Conservation (phyloP, 1,140 invertebrate genomes). For the Drosophila willistoni region DNA sequence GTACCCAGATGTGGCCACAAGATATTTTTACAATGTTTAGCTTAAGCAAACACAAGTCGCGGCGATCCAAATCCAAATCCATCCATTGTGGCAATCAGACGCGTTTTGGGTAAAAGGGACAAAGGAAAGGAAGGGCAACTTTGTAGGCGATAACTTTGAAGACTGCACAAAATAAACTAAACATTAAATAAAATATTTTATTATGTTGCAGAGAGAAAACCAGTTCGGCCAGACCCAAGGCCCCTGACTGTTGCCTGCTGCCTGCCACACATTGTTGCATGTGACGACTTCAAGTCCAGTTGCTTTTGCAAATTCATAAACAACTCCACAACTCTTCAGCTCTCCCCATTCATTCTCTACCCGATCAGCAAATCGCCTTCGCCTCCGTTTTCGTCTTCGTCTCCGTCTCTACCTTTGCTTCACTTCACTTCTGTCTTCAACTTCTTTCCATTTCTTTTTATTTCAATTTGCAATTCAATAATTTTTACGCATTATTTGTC, state of each 20-base stretch:
- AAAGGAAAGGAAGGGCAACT: slow-evolving; percentile 51
- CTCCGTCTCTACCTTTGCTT: slow-evolving; percentile 2
- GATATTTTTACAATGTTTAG: slow-evolving; percentile 81
- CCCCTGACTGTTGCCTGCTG: slow-evolving; percentile 34
- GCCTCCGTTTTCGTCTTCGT: too few relatives aligned
- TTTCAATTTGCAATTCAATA: slow-evolving; percentile 80
- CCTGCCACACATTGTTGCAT: slow-evolving; percentile 72
- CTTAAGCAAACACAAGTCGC: slow-evolving; percentile 67
- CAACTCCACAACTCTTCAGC: slow-evolving; percentile 53
- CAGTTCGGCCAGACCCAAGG: slow-evolving; percentile 52
- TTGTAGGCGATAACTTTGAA: slow-evolving; percentile 72
- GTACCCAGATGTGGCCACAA: slow-evolving; percentile 43
- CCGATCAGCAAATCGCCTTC: slow-evolving; percentile 2
- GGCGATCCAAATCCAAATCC: slow-evolving; percentile 17
- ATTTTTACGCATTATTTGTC: slow-evolving; percentile 75
- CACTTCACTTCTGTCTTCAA: slow-evolving; percentile 18
- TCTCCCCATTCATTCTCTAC: slow-evolving; percentile 11
- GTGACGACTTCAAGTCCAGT: slow-evolving; percentile 53
- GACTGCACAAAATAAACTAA: slow-evolving; percentile 74
- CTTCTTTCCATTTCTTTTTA: slow-evolving; percentile 55
- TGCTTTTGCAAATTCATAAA: slow-evolving; percentile 67
- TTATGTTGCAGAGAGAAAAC: slow-evolving; percentile 69
- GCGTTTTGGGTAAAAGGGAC: too few relatives aligned
- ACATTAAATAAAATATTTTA: slow-evolving; percentile 83
- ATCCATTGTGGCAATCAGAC: slow-evolving; percentile 15